Evolutionary conservation across 2,797 vertebrate genomes (phyloP), one percentile per base, ranked within the genome.

Genomic region (Clarias laeviceps): DNA sequence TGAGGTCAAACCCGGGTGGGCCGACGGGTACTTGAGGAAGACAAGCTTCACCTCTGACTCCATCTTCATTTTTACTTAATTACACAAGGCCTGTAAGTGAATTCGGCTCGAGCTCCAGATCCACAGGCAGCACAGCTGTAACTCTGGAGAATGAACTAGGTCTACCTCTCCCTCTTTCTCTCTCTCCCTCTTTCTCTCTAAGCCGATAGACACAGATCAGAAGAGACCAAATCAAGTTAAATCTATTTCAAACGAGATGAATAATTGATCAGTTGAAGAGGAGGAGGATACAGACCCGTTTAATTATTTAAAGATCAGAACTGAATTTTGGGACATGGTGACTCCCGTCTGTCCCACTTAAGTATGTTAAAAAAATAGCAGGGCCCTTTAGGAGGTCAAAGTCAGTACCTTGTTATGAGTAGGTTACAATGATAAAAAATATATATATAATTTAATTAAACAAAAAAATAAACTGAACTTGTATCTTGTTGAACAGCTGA

Each of bases 171-270:
- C 22, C 18, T 0, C 68, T 37, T 18, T 34, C 14, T 9, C 32
- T 1, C 6, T 4, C 17, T 22, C 68, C 62, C 37, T 29, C 80
- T 80, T 40, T 79, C 34, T 66, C 82, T 77, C 57, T 54, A 40
- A 40, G 77, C 73, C 78, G 81, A 64, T 85, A 87, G 82, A 88
- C 65, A 73, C 82, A 81, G 62, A 88, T 89, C 88, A 83, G 83
- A 88, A 85, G 82, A 88, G 84, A 89, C 89, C 89, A 87, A 91
- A 91, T 88, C 89, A 88, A 90, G 91, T 90, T 89, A 91, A 90
- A 88, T 87, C 89, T 87, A 74, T 89, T 91, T 88, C 88, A 89
- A 89, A 86, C 56, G 1, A 78, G 34, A 90, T 91, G 83, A 88
- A 90, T 91, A 90, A 91, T 91, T 91, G 64, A 91, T 88, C 40